Evolutionary conservation across 92 coral and sea anemone genomes (phyloP), one percentile per base, ranked within the genome.

Genomic region (Montipora capitata): DNA sequence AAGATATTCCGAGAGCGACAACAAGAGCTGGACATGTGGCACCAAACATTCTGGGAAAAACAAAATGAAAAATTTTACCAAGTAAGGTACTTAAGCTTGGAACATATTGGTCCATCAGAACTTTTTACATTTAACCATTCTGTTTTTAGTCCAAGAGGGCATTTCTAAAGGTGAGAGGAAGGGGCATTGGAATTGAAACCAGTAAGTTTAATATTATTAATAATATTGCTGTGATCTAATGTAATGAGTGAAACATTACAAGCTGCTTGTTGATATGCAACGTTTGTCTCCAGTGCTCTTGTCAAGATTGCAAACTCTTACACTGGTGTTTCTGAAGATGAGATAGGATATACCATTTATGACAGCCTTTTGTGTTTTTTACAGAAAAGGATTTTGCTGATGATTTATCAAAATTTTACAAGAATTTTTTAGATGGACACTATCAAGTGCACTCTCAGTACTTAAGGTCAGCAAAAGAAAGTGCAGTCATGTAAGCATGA

Each of bases 331-430:
- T 16, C 40, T 48, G 7, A 48, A 48, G 52, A 5, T 10, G 10
- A 48, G 52, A 48, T 5, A 10, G 52, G 52, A 48, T 48, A 5
- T 5, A 10, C 7, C 10, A 48, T 5, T 48, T 5, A 48, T 48
- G 6, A 5, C 52, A 48, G 52, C 10, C 7, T 48, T 48, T 16
- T 20, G 16, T 13, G 5, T 58, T 72, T 3, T 1, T 85, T 44
- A 12, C 18, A 97, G 99, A 91, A 64, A 97, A 95, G 82, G 86
- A 92, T 78, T 77, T 77, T 88, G 99, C 99, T 3, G 99, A 97
- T 90, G 98, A 97, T 54, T 70, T 97, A 85, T 97, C 99, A 12
- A 81, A 90, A 78, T 97, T 97, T 77, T 97, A 97, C 77, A 92
- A 90, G 88, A 96, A 92, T 41, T 97, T 97, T 89, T 85, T 97